phyloP scores from a whole-genome alignment of 92 coral and sea anemone species.

The Umimayanthus kanabou region DNA sequence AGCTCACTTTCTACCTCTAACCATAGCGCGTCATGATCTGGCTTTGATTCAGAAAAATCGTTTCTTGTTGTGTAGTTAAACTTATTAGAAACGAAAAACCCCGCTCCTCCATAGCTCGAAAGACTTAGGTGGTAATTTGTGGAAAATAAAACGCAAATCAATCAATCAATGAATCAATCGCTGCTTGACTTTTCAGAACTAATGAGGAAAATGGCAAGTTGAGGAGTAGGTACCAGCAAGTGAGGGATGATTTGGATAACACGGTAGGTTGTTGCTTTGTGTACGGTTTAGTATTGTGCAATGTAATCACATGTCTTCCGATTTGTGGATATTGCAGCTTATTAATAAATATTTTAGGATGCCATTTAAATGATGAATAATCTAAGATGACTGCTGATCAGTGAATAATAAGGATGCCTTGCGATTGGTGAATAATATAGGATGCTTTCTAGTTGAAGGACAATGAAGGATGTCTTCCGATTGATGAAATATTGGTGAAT shows the following conservation, averaged over 20 bases:
- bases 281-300: too few species aligned
- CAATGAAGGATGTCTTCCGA: background rate
- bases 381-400: background rate
- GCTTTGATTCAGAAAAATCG: too few species aligned
- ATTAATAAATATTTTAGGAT: background rate
- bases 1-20: too few species aligned
- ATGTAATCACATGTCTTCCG: too few species aligned
- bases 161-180: background rate
- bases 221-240: constrained; percentile 72
- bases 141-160: background rate
- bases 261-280: constrained; percentile 52
- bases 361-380: background rate
- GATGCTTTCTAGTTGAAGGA: background rate
- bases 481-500: background rate
- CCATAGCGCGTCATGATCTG: too few species aligned
- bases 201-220: constrained; percentile 81
- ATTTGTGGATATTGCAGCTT: background rate
- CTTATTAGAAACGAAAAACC: too few species aligned
- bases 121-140: background rate
- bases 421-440: background rate
- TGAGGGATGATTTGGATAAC: constrained; percentile 73
- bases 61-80: too few species aligned
- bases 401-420: background rate
- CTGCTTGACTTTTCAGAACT: constrained; percentile 51
- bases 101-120: too few species aligned